phyloP scores from a whole-genome alignment of 2,113 vertebrate species.

The Todiramphus chloris region DNA sequence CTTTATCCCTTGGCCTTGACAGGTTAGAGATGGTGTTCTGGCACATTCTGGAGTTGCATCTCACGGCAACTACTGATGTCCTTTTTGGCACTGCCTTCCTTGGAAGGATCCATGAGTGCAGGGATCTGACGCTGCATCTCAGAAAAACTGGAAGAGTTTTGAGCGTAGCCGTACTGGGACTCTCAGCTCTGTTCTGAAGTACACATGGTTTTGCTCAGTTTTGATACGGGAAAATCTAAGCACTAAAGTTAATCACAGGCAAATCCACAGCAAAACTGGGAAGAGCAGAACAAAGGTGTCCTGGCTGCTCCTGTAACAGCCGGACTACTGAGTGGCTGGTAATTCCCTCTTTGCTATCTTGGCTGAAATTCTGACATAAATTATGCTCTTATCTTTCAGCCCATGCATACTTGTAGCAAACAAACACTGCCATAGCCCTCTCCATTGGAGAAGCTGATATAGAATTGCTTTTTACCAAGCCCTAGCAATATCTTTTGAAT shows the following conservation, averaged over 20 bases:
- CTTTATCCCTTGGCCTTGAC: background rate
- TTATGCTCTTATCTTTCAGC: conserved; percentile 52
- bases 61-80: background rate
- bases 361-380: conserved; percentile 41
- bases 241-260: background rate
- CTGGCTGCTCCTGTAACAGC: background rate
- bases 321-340: background rate
- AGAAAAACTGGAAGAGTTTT: background rate
- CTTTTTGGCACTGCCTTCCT: background rate
- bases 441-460: conserved; percentile 37
- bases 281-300: background rate
- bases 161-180: background rate
- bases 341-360: conserved; percentile 28
- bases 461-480: background rate
- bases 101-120: background rate
- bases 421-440: background rate
- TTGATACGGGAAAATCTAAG: background rate
- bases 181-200: background rate
- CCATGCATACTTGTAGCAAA: conserved; percentile 13
- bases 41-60: background rate
- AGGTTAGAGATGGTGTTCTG: background rate
- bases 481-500: background rate
- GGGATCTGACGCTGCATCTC: background rate
- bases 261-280: background rate
- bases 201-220: background rate